Evolutionary conservation across 30 jellyfish, hydroid and myxozoan genomes (phyloP).

Genomic region (Hydractinia symbiolongicarpus): DNA sequence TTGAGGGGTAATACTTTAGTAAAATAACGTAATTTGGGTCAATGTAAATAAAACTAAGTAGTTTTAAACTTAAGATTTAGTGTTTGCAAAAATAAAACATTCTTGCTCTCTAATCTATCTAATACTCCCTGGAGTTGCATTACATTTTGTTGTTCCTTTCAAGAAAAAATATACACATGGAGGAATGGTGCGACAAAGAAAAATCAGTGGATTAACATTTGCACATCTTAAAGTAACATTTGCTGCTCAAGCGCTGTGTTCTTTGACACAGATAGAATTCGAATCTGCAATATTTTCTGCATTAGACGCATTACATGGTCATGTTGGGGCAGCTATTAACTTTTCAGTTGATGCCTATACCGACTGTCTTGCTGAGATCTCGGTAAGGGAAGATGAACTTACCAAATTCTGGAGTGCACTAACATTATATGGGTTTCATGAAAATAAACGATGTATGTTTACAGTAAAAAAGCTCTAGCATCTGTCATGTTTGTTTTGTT

Average conservation of each 20-base stretch:
- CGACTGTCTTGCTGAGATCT: background rate
- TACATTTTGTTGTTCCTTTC: background rate
- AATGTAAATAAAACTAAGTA: too few relatives aligned
- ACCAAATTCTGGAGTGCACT: background rate
- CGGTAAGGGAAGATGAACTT: background rate
- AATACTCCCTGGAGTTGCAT: too few relatives aligned
- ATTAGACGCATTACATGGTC: constrained; percentile 12
- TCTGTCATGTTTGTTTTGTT: too few relatives aligned
- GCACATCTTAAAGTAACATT: background rate
- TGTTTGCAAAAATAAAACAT: too few relatives aligned
- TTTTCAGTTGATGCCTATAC: background rate
- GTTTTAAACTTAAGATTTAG: too few relatives aligned
- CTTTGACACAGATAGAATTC: background rate
- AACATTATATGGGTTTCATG: background rate
- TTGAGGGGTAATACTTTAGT: too few relatives aligned
- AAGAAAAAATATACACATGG: background rate
- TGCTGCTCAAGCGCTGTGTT: background rate
- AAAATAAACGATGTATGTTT: background rate
- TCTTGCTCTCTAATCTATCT: too few relatives aligned
- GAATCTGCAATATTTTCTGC: background rate
- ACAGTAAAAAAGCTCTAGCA: background rate
- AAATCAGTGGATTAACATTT: background rate
- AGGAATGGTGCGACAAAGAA: constrained; percentile 1
- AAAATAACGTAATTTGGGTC: too few relatives aligned
- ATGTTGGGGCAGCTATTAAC: constrained; percentile 17